Percentiles rank a stretch among this genome's conserved stretches.
phyloP scores from a whole-genome alignment of 2,888 invertebrate species.

The Taenaris catops region DNA sequence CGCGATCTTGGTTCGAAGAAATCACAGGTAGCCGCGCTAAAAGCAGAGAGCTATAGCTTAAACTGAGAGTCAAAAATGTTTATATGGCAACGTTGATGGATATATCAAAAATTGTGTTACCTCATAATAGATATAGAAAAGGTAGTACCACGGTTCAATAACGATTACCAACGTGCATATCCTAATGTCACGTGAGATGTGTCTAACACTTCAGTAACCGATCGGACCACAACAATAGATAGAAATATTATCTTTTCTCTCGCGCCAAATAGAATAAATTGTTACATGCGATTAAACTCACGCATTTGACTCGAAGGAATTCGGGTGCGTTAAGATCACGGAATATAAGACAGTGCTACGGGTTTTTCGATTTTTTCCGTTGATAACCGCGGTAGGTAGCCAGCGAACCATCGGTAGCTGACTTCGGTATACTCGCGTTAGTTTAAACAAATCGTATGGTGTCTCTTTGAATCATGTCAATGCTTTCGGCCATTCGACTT shows the following conservation, averaged over 20 bases:
- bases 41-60: too few relatives aligned
- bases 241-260: constrained; percentile 21
- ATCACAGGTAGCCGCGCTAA: too few relatives aligned
- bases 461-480: constrained; percentile 63
- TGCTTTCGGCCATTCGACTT: constrained; percentile 32
- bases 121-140: too few relatives aligned
- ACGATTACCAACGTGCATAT: constrained; percentile 11
- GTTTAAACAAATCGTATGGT: constrained; percentile 78
- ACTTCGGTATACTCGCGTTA: constrained; percentile 66
- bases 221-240: constrained; percentile 24
- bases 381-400: constrained; percentile 68
- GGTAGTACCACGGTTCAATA: constrained; percentile 8
- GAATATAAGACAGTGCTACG: constrained; percentile 57
- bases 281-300: constrained; percentile 72
- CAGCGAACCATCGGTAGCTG: constrained; percentile 78
- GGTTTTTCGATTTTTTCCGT: constrained; percentile 46
- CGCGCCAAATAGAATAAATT: constrained; percentile 55
- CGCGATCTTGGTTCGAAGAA: too few relatives aligned
- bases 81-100: too few relatives aligned
- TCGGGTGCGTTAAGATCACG: constrained; percentile 60
- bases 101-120: too few relatives aligned
- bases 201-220: constrained; percentile 21
- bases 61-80: too few relatives aligned
- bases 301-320: constrained; percentile 74
- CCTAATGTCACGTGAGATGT: constrained; percentile 16